Evolutionary conservation across 2,888 invertebrate genomes (phyloP), one percentile per base, ranked within the genome.

Genomic region (Cantharis flavilabris): DNA sequence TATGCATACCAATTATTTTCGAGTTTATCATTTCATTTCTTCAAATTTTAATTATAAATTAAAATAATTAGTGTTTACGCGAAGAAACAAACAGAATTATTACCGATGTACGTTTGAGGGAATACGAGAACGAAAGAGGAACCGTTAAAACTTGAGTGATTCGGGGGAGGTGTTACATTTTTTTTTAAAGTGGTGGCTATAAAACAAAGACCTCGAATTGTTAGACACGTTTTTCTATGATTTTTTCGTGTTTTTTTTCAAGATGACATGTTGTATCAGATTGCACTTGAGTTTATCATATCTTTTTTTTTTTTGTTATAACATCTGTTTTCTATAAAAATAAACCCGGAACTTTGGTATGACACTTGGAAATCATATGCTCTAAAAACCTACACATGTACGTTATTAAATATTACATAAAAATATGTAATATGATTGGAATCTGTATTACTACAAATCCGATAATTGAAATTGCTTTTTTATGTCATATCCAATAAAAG

Each of bases 1-100:
- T 67, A 67, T 67, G 65, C 65, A n/a, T 23, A 67, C 65, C 65
- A 67, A 67, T 67, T 67, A 67, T 67, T 26, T 67, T 67, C 65
- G 20, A 67, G 23, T 67, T 23, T 49, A 49, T 49, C 49, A n/a
- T 49, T 49, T n/a, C 7, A n/a, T 9, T 23, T 23, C 23, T 67
- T 20, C 3, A 26, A 23, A 67, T 67, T 20, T 7, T 26, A 67
- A 67, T 67, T 67, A 20, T 23, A 23, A 23, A 67, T 67, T 67
- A 67, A 9, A 67, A 67, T 67, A 67, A 67, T 67, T 67, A 26
- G 23, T 67, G 23, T 67, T 67, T 23, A 23, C 65, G n/a, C n/a
- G 3, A 67, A 67, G 26, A 67, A n/a, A n/a, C 65, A 16, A 23
- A 26, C 23, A 26, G 3, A 67, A n/a, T 26, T 23, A 67, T 67